Conservation (phyloP, 2,888 invertebrate species). For the Drosophila incognita region DNA sequence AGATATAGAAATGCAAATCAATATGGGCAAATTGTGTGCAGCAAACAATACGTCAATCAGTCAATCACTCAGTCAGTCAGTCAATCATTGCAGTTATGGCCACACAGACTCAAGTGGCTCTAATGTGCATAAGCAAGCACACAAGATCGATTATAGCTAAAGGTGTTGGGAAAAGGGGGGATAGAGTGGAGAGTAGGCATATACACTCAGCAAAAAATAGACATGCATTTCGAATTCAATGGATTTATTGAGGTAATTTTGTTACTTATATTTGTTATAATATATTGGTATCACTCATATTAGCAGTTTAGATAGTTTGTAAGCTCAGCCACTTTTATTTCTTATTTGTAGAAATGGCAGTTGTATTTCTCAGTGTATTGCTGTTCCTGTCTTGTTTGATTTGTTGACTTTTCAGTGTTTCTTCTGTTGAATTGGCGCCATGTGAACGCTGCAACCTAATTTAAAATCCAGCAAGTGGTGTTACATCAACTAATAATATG, state of each 20-base stretch:
- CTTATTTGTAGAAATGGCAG: not conserved
- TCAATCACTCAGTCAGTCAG: slow-evolving; percentile 31
- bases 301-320: not conserved
- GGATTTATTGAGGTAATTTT: not conserved
- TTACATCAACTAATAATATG: slow-evolving; percentile 71
- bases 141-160: not conserved
- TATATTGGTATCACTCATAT: not conserved
- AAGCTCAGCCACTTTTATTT: not conserved
- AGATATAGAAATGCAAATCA: slow-evolving; percentile 59
- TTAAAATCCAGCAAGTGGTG: slow-evolving; percentile 71
- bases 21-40: slow-evolving; percentile 51
- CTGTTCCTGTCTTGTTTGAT: slow-evolving; percentile 49
- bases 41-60: slow-evolving; percentile 41
- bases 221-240: too few relatives aligned
- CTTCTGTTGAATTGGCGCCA: slow-evolving; percentile 65
- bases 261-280: not conserved
- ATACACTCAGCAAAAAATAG: not conserved
- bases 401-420: slow-evolving; percentile 53
- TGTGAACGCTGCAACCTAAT: slow-evolving; percentile 73
- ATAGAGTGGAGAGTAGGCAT: not conserved
- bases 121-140: slow-evolving; percentile 63
- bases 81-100: slow-evolving; percentile 27
- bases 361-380: not conserved
- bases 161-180: not conserved
- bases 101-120: slow-evolving; percentile 63